Base-by-base conservation (phyloP, 2,888 invertebrate species). In the Syrista parreyssii region DNA sequence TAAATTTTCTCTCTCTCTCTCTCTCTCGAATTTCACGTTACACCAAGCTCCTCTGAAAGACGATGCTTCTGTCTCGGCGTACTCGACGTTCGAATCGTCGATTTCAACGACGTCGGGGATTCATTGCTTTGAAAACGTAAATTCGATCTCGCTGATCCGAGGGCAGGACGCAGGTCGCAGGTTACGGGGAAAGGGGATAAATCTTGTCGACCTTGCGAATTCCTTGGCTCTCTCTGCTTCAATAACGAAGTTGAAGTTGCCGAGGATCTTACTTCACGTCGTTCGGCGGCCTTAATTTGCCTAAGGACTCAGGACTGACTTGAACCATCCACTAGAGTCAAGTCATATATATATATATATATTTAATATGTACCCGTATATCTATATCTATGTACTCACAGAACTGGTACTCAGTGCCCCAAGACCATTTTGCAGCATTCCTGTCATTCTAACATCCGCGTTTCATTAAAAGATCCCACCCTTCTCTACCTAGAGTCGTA, bases 361-460 rank as follows among this genome's bases (percentile, higher is more conserved):
- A 6, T 55, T 23, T 55, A 55, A 55, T 55, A 23, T 23, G 15
- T 55, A 9, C 23, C 23, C 55, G 55, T 55, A 55, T 55, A 55
- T 68, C 40, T 78, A 79, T 74, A 75, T 75, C 68, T 68, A 75
- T 76, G 34, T 34, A 74, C 23, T 36, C 40, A 74, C 23, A 35
- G 33, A 36, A 76, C 77, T 80, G 80, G 81, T 79, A 80, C 83
- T 82, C 82, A 84, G 82, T 83, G 87, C 85, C 86, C 81, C 83
- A 81, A 84, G 85, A 86, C 87, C 88, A 87, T 89, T 89, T 87
- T 86, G 86, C 86, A 85, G 88, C 88, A 89, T 89, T 88, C 89
- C 86, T 88, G 85, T 85, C 89, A 86, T 88, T 89, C 89, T 87
- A 87, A 88, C 87, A 85, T 87, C 84, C 88, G 86, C 86, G 85